Evolutionary conservation across 2,797 vertebrate genomes (phyloP), one percentile per base, ranked within the genome.

Genomic region (Heterohyrax brucei): DNA sequence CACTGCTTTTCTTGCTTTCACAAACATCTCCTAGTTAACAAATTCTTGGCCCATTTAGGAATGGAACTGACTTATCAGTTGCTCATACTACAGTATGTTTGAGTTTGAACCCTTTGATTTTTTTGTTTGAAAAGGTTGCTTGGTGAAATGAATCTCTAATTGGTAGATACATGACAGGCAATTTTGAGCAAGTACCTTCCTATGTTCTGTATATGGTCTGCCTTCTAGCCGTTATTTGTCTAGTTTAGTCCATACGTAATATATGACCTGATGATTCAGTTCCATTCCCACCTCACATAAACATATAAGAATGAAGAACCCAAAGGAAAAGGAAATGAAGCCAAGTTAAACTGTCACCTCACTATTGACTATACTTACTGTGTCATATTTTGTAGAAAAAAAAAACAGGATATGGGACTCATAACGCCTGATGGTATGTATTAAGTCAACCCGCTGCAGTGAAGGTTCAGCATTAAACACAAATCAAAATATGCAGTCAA

Each of bases 271-370:
- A 68, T 61, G 62, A n/a, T 7, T 21, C 70, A 64, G 30, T 88
- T 73, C 33, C 28, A 48, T 33, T 39, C 18, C 66, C 16, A n/a
- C 8, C 46, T 18, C 3, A 28, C 64, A 7, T 22, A 83, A 53
- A 81, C 24, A 78, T 61, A 48, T 68, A 59, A n/a, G 72, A 84
- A 33, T 89, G 73, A 86, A 91, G 66, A 33, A 70, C 44, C 5
- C 56, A 92, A 88, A 92, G 62, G 68, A 72, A 93, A 68, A 87
- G 62, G n/a, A 95, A 93, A 89, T 89, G 81, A 89, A 95, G 53
- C 33, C 56, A 89, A 59, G 14, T 89, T 83, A 95, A 68, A 68
- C 56, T 22, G 56, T 80, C 14, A 30, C 48, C 44, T 89, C 56
- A 14, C 30, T 50, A 12, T 77, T 89, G 75, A 14, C n/a, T 94